Conservation (phyloP, 2,888 invertebrate species). For the Cremastinae sp. region DNA sequence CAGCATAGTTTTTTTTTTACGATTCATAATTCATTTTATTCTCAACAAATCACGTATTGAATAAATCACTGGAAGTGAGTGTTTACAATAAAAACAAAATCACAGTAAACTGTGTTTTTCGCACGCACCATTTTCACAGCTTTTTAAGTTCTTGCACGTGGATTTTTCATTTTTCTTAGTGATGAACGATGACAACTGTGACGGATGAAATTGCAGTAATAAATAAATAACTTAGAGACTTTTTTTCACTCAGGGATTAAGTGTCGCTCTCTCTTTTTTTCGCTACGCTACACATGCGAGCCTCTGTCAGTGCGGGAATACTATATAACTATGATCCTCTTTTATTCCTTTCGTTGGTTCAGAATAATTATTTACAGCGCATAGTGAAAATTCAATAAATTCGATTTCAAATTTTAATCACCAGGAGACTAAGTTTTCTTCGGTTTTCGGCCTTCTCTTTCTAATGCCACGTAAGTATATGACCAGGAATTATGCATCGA, state of each 20-base stretch:
- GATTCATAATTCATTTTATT: constrained; percentile 46
- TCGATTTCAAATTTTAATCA: constrained; percentile 46
- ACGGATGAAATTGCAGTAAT: constrained; percentile 49
- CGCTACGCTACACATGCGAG: constrained; percentile 30
- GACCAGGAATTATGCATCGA: constrained; percentile 13
- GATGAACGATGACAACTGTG: constrained; percentile 40
- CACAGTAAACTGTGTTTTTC: constrained; percentile 26
- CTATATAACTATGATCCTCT: constrained; percentile 15
- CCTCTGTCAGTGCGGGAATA: constrained; percentile 24
- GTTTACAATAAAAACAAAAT: constrained; percentile 37
- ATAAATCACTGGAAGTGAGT: constrained; percentile 8
- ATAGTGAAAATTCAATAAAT: constrained; percentile 35
- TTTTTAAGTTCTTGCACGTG: constrained; percentile 9
- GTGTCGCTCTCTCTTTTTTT: constrained; percentile 33
- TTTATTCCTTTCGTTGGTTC: constrained; percentile 5
- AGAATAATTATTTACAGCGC: constrained; percentile 40
- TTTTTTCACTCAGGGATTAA: constrained; percentile 34
- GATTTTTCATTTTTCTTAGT: constrained; percentile 22
- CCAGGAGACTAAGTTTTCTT: constrained; percentile 30
- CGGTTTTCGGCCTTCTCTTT: constrained; percentile 16
- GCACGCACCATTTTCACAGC: constrained; percentile 10
- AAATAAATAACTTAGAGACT: constrained; percentile 63
- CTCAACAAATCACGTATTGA: constrained; percentile 23
- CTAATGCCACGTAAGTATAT: constrained; percentile 10
- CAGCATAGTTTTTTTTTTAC: constrained; percentile 48